phyloP scores from a whole-genome alignment of 2,797 vertebrate genomes.

The Coregonus sp. region DNA sequence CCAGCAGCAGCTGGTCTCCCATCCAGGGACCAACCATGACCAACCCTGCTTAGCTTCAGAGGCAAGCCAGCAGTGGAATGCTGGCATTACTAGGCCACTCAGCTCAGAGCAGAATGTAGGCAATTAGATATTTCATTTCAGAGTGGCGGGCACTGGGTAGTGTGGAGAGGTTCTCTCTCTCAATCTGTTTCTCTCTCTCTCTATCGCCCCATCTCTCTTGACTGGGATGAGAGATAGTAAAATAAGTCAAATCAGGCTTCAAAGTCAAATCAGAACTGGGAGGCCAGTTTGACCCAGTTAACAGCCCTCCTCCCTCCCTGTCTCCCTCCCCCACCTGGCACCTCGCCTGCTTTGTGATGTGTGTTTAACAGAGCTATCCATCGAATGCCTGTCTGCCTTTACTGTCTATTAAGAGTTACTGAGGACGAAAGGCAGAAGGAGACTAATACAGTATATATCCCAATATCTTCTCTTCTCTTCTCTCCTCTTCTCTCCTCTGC shows the following conservation, averaged over 20 bases:
- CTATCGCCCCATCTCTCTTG: neutral
- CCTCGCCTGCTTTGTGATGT: neutral
- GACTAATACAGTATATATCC: neutral
- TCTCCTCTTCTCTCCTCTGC: neutral
- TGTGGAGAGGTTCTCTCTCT: neutral
- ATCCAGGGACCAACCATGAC: too few species aligned
- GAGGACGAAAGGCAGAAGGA: neutral
- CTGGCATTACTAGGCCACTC: neutral
- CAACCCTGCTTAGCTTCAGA: too few species aligned
- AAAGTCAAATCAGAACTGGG: neutral
- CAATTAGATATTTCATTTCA: too few species aligned
- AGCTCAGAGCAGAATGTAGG: neutral
- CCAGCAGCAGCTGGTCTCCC: too few species aligned
- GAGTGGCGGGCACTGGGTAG: neutral
- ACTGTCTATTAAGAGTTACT: neutral
- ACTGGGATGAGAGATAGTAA: neutral
- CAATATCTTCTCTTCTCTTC: neutral
- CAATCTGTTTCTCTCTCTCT: neutral
- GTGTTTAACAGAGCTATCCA: neutral
- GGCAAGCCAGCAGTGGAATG: too few species aligned
- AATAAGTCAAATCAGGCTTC: neutral
- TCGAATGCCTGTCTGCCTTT: neutral
- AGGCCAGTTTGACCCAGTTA: constrained; percentile 8
- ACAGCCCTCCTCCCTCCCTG: neutral
- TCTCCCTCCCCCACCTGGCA: neutral